Base-by-base conservation (phyloP, 2,888 invertebrate genomes). In the Agrochola lychnidis region DNA sequence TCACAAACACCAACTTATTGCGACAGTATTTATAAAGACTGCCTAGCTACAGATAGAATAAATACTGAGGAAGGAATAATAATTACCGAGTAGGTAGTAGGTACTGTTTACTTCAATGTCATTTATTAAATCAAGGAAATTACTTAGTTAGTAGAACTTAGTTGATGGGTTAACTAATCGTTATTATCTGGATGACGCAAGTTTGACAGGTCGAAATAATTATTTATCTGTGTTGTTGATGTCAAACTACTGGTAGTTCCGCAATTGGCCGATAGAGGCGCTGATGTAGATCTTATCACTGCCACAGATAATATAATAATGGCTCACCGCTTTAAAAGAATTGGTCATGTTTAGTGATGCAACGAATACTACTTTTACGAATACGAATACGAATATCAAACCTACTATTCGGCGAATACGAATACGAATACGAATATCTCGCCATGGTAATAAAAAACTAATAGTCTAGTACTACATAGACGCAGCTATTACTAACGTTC, bases 111-210 rank as follows among this genome's bases (percentile, higher is more conserved):
- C 64, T 53, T 51, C 14, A 25, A 64, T 51, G 22, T 59, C 36
- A 45, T 53, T 59, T 75, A 36, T 36, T 36, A 57, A 19, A 2
- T 48, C 61, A 61, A 66, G 66, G 82, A 76, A 76, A 76, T 62
- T n/a, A 48, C 59, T 25, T 61, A 48, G 0, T 48, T 14, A 63
- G 63, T 48, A 63, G 19, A 40, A 36, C 42, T 40, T 66, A 81
- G 4, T n/a, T 64, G 56, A 45, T 63, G 48, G 16, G 0, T 4
- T 81, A 66, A 66, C 25, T 19, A 40, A 9, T 10, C 22, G 40
- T 45, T 25, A 63, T 56, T 57, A 30, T 1, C 12, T 16, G n/a
- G 0, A 22, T 76, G 40, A 67, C 36, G 66, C 9, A 56, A 66
- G 16, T 81, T 63, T 59, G 45, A 59, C 51, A 66, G n/a, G 4